Evolutionary conservation across 1,140 invertebrate genomes (phyloP), one percentile per base, ranked within the genome.

Genomic region (Melipona quadrifasciata): DNA sequence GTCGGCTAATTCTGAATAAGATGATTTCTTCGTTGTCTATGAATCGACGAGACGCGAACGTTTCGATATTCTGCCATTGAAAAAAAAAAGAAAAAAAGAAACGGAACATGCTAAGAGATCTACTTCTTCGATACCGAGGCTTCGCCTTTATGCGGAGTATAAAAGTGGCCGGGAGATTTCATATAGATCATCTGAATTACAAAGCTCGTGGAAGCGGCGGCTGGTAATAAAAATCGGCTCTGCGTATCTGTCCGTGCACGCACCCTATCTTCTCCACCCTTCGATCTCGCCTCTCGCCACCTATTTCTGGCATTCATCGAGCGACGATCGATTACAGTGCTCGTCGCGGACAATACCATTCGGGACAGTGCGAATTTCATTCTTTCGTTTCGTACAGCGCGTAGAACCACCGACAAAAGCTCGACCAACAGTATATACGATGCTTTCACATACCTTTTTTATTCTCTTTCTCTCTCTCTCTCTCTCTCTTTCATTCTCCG

Each of bases 181-280:
- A 84, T 86, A 86, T 80, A 84, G 76, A 86, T 65, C 58, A 75
- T 68, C 70, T 72, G 82, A 80, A 86, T 86, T 84, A 82, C 80
- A 84, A 86, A 86, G 85, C 85, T 84, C 61, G 82, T 55, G 82
- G 68, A 78, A 67, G 55, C 85, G 81, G 55, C 47, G 64, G 19
- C 65, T 73, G 58, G 85, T 84, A 86, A 86, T 86, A 86, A 86
- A 86, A 86, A 86, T 86, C 82, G 82, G 85, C 82, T 80, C 71
- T 65, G 75, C 85, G 82, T 86, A 86, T 86, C 85, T 74, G 82
- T 71, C 71, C 64, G 77, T 80, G 47, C 85, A 80, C 81, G 81
- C 81, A 67, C 51, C 81, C 74, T 67, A 76, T 77, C 80, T 82
- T 47, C 84, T n/a, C 58, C 68, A 27, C 65, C 80, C 51, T 83